Conservation (phyloP, 1,140 invertebrate genomes). For the Charaxes varanes region DNA sequence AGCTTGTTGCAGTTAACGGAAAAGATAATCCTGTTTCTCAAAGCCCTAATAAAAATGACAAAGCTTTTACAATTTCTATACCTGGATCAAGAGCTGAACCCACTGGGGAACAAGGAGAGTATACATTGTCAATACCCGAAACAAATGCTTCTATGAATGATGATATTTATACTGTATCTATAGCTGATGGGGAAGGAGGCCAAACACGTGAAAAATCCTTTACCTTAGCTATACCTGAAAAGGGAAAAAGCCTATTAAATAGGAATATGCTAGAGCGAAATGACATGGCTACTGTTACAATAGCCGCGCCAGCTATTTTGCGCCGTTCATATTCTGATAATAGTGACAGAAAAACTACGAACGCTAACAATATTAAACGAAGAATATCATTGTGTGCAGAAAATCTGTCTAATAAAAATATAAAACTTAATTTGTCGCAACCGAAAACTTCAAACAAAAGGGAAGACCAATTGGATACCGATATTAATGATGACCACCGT, state of each 20-base stretch:
- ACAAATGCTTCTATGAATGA: constrained; percentile 69
- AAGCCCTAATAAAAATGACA: constrained; percentile 45
- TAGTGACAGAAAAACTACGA: constrained; percentile 55
- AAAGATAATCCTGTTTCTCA: constrained; percentile 47
- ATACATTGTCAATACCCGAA: constrained; percentile 68
- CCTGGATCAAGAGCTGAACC: constrained; percentile 65
- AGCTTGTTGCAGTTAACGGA: constrained; percentile 46
- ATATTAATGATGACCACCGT: constrained; percentile 55
- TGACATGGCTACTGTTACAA: constrained; percentile 36
- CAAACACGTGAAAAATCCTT: constrained; percentile 57
- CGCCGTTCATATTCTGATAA: constrained; percentile 69
- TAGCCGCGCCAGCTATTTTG: constrained; percentile 63
- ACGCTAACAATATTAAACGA: constrained; percentile 51
- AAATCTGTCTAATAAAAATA: constrained; percentile 41
- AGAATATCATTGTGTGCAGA: constrained; percentile 66
- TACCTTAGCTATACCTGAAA: constrained; percentile 67
- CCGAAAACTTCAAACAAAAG: constrained; percentile 25
- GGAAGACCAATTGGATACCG: constrained; percentile 29
- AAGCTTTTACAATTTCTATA: constrained; percentile 57
- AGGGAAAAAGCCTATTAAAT: constrained; percentile 64
- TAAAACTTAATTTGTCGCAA: constrained; percentile 27
- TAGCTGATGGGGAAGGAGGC: constrained; percentile 60
- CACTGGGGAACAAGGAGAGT: constrained; percentile 66
- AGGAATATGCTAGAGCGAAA: constrained; percentile 53
- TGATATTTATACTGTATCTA: constrained; percentile 69